Conservation (phyloP, 92 coral and sea anemone species). For the Phymanthus crucifer region DNA sequence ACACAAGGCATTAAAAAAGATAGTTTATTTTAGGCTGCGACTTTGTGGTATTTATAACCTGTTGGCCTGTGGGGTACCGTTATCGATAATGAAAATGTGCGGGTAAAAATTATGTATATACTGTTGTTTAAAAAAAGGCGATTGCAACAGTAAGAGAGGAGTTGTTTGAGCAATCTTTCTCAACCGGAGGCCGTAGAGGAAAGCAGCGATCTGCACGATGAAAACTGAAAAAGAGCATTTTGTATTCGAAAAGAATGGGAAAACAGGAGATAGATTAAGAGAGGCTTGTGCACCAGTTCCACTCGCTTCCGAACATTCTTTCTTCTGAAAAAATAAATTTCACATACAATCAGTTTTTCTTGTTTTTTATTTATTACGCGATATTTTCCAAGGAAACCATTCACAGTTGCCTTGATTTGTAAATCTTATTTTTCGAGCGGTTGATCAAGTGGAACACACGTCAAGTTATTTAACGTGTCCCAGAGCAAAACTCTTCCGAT, state of each 20-base stretch:
- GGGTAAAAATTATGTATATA: neutral
- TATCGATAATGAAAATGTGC: neutral
- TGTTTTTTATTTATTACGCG: neutral
- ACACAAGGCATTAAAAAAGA: neutral
- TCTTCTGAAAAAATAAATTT: neutral
- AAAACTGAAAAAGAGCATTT: no score
- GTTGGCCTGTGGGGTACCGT: neutral
- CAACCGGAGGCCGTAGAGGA: no score
- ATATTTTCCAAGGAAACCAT: neutral
- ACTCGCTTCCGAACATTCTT: no score
- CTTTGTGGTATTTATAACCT: neutral
- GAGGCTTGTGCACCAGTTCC: no score
- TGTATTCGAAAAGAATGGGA: no score
- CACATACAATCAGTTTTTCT: neutral
- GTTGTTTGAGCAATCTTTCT: no score
- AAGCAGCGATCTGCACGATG: no score
- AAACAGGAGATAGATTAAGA: no score
- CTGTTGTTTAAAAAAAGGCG: neutral
- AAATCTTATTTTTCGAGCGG: neutral
- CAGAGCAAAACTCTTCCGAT: neutral
- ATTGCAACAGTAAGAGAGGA: no score
- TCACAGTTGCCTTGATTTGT: neutral
- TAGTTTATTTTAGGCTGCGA: neutral
- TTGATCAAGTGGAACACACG: neutral
- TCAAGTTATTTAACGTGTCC: neutral